Base-by-base conservation (phyloP, 2,888 invertebrate genomes). In the Erebia aethiops region DNA sequence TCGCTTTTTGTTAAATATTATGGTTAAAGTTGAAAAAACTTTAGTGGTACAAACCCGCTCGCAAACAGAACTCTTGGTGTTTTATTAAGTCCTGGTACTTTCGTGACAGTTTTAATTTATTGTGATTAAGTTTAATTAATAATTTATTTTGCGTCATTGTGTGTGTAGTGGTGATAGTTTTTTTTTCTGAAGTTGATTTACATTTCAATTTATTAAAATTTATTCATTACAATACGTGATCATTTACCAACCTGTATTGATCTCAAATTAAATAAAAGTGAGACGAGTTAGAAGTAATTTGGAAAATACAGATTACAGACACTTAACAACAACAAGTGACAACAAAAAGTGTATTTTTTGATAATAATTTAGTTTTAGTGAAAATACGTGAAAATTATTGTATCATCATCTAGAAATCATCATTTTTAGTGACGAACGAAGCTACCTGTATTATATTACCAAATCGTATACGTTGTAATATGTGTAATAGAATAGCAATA, bases 1-100 rank as follows among this genome's bases (percentile, higher is more conserved):
- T 91, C 88, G 80, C 81, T 80, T 79, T 78, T 76, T 75, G 69
- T 75, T 74, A 62, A 72, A 69, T 52, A 41, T 63, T 66, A 46
- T 26, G 52, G 58, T 70, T 69, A 46, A 54, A 68, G 14, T 54
- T 60, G 43, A 26, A 52, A 51, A 21, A 66, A 46, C 35, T 65
- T 54, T 52, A 71, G 63, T 65, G 26, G 43, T 62, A 9, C 14
- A 49, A 21, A 54, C 35, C 18, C 26, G 26, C 56, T 65, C 51
- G 56, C 1, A 41, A 5, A 26, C 35, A 18, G 8, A 41, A 67
- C 57, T 57, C 43, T 35, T 65, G 9, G 43, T 49, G 56, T 10
- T 26, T 67, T 57, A 56, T 51, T 2, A 13, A 43, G 9, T 13
- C 26, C 51, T 26, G 26, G 26, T 51, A 14, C 14, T 21, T 26